Percentiles rank a stretch among this genome's conserved stretches.
Conservation (phyloP, 2,113 vertebrate genomes). For the Heteronetta atricapilla region DNA sequence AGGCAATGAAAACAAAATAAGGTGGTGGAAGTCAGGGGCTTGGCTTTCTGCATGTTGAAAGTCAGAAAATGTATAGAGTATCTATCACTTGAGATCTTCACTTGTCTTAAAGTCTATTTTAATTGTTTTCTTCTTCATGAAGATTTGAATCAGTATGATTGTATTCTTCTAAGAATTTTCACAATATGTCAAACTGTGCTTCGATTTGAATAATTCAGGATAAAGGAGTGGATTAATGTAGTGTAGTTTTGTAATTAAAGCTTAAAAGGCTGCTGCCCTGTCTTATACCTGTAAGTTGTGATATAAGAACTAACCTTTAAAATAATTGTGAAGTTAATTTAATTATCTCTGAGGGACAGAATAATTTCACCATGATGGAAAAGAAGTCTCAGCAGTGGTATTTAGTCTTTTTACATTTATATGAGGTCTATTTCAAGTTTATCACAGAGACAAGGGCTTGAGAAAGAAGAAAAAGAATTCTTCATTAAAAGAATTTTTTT, state of each 20-base stretch:
- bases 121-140: not conserved
- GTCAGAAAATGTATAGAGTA: not conserved
- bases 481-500: not conserved
- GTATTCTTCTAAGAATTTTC: not conserved
- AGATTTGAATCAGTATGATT: not conserved
- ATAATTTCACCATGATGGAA: not conserved
- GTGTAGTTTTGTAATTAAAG: not conserved
- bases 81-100: not conserved
- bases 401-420: not conserved
- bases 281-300: not conserved
- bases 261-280: not conserved
- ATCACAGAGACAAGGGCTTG: not conserved
- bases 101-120: not conserved
- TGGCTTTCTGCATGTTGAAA: not conserved
- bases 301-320: not conserved
- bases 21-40: not conserved
- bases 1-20: not conserved
- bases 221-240: not conserved
- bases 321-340: not conserved
- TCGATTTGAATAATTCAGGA: not conserved
- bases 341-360: not conserved
- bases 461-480: not conserved
- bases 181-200: not conserved
- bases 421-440: not conserved
- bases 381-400: not conserved